Conservation (phyloP, 2,888 invertebrate genomes). For the Eilema griseolum region DNA sequence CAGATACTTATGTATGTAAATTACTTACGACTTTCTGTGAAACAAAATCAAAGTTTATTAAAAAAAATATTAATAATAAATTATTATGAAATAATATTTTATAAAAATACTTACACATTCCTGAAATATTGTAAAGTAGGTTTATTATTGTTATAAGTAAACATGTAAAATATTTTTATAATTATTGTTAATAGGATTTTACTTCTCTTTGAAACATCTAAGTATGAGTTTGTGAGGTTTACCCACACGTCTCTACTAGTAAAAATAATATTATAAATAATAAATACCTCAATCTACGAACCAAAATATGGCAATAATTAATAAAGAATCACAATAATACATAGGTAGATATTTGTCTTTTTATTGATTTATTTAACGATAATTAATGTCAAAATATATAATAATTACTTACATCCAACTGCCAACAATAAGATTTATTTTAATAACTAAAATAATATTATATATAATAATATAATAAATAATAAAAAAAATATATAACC, state of each 20-base stretch:
- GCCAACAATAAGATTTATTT: not conserved
- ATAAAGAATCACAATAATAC: not conserved
- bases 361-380: too few relatives aligned
- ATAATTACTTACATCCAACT: constrained; percentile 17
- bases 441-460: not conserved
- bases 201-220: too few relatives aligned
- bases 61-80: not conserved
- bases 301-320: not conserved
- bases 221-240: too few relatives aligned
- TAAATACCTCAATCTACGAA: not conserved
- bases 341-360: not conserved
- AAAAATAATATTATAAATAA: not conserved
- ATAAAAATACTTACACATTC: not conserved
- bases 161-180: not conserved
- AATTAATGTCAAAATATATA: not conserved
- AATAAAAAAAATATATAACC: not conserved
- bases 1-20: not conserved
- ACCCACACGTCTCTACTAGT: too few relatives aligned
- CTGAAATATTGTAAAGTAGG: constrained; percentile 4
- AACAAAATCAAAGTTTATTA: not conserved
- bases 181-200: too few relatives aligned
- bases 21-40: constrained; percentile 13
- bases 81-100: not conserved
- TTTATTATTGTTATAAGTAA: not conserved
- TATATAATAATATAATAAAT: not conserved